These are phyloP conservation scores for Chaetogeoica ovagalla DNA, from an alignment of 2,888 invertebrate genomes.

Conservation along the genomic window DNA sequence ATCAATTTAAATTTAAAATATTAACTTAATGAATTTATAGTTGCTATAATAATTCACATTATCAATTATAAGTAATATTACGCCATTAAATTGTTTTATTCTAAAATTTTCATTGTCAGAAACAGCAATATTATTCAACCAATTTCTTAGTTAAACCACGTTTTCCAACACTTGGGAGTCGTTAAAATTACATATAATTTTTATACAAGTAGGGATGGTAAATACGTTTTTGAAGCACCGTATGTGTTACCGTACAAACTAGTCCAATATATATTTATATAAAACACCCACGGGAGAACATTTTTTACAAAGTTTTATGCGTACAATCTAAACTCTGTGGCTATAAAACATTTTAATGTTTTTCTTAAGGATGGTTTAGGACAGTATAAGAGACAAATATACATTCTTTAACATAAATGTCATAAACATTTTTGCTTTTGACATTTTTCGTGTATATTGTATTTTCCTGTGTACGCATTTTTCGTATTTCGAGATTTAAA, in stretches of 20 bases:
- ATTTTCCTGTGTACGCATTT: not conserved
- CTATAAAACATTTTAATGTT: slow-evolving; percentile 33
- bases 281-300: not conserved
- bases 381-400: not conserved
- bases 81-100: too few species aligned
- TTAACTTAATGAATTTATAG: too few species aligned
- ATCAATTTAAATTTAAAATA: too few species aligned
- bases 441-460: slow-evolving; percentile 4
- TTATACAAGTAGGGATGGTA: not conserved
- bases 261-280: not conserved
- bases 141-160: not conserved
- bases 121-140: not conserved
- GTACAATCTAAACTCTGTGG: slow-evolving; percentile 1
- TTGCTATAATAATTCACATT: too few species aligned
- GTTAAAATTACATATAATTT: not conserved
- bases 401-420: too few species aligned
- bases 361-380: slow-evolving; percentile 20
- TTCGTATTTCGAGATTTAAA: not conserved
- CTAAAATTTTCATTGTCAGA: not conserved
- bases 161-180: slow-evolving; percentile 4
- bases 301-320: slow-evolving; percentile 1
- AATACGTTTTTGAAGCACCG: slow-evolving; percentile 2
- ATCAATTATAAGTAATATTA: too few species aligned
- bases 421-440: slow-evolving; percentile 30
- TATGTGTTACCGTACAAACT: not conserved